Evolutionary conservation across 2,888 invertebrate species (phyloP).

Genomic region (Philereme vetulata): DNA sequence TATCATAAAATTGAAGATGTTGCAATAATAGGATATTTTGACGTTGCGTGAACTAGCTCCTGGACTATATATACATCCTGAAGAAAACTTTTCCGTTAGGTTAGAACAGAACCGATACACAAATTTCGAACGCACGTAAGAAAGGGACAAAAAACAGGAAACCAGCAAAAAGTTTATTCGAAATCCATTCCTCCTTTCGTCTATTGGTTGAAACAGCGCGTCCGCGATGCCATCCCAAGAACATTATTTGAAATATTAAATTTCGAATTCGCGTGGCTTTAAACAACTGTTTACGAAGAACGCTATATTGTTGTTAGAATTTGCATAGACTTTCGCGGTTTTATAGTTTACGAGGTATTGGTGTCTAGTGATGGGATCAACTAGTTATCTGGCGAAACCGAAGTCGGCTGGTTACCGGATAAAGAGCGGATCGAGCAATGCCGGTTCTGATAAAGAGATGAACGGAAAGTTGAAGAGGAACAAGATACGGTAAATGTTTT

Average conservation of each 20-base stretch:
- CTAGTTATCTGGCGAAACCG: conserved; percentile 72
- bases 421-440: conserved; percentile 72
- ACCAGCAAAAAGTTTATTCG: conserved; percentile 51
- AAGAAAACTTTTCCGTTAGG: conserved; percentile 64
- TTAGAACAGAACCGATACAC: conserved; percentile 54
- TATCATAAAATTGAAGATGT: no score
- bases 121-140: conserved; percentile 43
- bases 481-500: conserved; percentile 65
- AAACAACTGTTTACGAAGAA: conserved; percentile 16
- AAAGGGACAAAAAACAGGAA: conserved; percentile 70
- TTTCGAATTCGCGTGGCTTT: conserved; percentile 37
- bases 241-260: conserved; percentile 46
- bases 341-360: conserved; percentile 35
- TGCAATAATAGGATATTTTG: no score
- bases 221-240: conserved; percentile 45
- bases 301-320: conserved; percentile 42
- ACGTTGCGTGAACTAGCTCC: conserved; percentile 51
- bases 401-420: conserved; percentile 65
- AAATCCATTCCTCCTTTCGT: conserved; percentile 63
- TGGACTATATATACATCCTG: conserved; percentile 59
- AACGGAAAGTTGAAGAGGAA: conserved; percentile 70
- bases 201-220: conserved; percentile 51
- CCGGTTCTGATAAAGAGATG: conserved; percentile 76
- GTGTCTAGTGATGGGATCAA: conserved; percentile 71
- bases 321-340: conserved; percentile 44